These are phyloP conservation scores for Cephalopterus ornatus DNA, from an alignment of 2,113 vertebrate genomes.

Conservation along the genomic window DNA sequence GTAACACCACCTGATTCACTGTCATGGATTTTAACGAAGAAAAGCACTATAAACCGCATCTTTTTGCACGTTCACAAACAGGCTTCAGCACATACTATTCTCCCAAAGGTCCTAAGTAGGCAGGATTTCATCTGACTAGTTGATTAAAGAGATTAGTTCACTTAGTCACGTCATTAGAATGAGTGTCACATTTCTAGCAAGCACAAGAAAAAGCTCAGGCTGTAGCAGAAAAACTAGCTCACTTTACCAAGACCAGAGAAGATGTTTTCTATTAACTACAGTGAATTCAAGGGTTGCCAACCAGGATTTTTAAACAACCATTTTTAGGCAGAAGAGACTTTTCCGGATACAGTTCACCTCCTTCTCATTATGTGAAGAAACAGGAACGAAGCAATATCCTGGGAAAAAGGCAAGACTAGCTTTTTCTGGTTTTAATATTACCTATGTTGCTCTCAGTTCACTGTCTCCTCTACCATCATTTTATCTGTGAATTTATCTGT, in stretches of 20 bases:
- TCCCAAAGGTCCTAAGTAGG: not conserved
- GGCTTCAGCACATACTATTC: not conserved
- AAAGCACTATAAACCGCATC: not conserved
- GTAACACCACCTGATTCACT: constrained; percentile 14
- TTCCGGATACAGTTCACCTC: not conserved
- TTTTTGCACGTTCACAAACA: not conserved
- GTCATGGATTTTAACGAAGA: not conserved
- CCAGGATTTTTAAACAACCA: not conserved
- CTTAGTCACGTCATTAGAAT: constrained; percentile 22
- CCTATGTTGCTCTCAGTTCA: not conserved
- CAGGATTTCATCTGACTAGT: constrained; percentile 3
- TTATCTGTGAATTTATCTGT: not conserved
- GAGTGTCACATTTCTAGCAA: not conserved
- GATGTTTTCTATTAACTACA: not conserved
- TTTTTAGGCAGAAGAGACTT: not conserved
- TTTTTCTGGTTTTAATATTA: not conserved
- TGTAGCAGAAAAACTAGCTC: not conserved
- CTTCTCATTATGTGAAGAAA: not conserved
- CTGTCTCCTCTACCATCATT: not conserved
- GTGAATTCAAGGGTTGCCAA: not conserved
- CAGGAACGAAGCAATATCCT: not conserved
- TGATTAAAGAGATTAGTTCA: constrained; percentile 35
- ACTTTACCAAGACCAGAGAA: not conserved
- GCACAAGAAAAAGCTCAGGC: not conserved
- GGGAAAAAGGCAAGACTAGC: not conserved